These are phyloP conservation scores for Panthera uncia DNA, from an alignment of 2,113 vertebrate species.

Conservation along the genomic window DNA sequence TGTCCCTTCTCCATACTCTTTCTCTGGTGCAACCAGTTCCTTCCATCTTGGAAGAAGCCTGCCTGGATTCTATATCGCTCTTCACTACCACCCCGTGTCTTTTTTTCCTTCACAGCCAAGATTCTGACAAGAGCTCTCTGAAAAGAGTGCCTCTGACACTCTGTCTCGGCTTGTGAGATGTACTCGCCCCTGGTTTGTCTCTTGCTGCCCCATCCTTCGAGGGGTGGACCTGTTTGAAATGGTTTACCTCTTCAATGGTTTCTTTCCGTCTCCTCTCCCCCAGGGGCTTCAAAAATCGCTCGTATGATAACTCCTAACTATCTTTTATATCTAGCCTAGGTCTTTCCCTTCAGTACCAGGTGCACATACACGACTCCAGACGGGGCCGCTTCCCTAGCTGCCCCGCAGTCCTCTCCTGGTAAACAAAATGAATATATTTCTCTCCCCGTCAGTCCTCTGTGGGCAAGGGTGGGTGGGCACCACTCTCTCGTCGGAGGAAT, in stretches of 20 bases:
- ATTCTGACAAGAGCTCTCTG: neutral
- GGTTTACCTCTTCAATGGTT: neutral
- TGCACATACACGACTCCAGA: fast-evolving
- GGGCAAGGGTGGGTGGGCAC: neutral
- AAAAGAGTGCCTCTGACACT: neutral
- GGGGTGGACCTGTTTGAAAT: neutral
- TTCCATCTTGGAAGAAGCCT: neutral
- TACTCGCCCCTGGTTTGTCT: neutral
- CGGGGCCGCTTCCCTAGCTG: neutral
- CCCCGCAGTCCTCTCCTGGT: neutral
- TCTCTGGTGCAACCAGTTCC: neutral
- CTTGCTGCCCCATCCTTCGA: neutral
- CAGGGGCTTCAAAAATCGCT: neutral
- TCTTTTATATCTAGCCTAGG: neutral
- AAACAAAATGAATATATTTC: neutral
- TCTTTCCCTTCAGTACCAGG: neutral
- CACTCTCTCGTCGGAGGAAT: neutral
- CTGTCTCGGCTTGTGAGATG: neutral
- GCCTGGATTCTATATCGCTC: neutral
- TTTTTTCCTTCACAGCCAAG: neutral
- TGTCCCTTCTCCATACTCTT: neutral
- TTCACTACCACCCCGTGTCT: neutral
- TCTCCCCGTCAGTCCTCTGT: neutral
- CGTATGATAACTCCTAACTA: neutral
- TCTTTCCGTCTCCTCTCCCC: neutral